Evolutionary conservation across 2,113 vertebrate genomes (phyloP).

Genomic region (Paradisaea rubra): DNA sequence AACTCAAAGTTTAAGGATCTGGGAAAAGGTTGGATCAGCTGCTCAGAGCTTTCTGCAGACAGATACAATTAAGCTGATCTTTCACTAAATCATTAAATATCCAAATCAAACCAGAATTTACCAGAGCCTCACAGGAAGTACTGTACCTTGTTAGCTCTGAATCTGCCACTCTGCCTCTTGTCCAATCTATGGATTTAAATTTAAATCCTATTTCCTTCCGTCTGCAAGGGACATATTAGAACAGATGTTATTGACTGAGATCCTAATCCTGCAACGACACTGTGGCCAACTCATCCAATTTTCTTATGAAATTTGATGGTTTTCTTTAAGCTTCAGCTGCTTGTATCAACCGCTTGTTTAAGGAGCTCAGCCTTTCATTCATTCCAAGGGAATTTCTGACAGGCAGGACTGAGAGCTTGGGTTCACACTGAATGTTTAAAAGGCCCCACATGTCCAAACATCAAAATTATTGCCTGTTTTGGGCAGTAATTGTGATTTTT

Average conservation of each 20-base stretch:
- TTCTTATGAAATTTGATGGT: not conserved
- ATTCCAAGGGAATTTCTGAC: not conserved
- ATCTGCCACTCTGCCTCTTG: not conserved
- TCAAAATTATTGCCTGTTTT: not conserved
- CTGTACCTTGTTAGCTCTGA: not conserved
- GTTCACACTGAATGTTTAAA: not conserved
- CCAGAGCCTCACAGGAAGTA: not conserved
- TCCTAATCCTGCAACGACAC: not conserved
- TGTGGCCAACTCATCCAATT: not conserved
- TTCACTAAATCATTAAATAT: not conserved
- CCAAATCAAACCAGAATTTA: not conserved
- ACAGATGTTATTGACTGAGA: not conserved
- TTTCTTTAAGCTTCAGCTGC: not conserved
- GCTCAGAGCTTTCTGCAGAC: not conserved
- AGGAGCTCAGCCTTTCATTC: not conserved
- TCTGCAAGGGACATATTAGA: not conserved
- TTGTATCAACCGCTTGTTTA: not conserved
- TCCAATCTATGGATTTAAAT: not conserved
- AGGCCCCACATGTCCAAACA: not conserved
- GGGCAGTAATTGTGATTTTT: not conserved
- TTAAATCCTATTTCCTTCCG: not conserved
- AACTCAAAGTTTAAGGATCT: not conserved
- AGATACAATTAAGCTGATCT: not conserved
- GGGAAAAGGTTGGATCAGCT: not conserved
- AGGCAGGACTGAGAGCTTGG: not conserved